These are phyloP conservation scores for Aurelia aurita DNA, from an alignment of 30 jellyfish, hydroid and myxozoan species.

Conservation along the genomic window DNA sequence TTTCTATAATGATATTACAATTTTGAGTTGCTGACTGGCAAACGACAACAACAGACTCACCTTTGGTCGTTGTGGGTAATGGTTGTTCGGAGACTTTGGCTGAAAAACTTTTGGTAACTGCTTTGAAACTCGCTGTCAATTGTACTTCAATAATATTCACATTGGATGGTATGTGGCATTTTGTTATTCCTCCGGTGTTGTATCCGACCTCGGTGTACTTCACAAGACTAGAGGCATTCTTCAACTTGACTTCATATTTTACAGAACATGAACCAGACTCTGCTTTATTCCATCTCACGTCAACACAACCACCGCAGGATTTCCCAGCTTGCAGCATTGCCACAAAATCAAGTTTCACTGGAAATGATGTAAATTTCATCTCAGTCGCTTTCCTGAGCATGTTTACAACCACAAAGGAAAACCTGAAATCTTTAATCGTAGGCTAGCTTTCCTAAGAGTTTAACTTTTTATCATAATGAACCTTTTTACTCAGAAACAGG, in stretches of 20 bases:
- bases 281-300: conserved; percentile 14
- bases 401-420: too few species aligned
- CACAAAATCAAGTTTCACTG: conserved; percentile 5
- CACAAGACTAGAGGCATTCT: conserved; percentile 8
- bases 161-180: conserved; percentile 3
- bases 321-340: conserved; percentile 10
- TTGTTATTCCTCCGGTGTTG: background rate
- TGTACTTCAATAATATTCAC: background rate
- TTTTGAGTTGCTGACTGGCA: too few species aligned
- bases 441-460: too few species aligned
- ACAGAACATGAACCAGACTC: conserved; percentile 40
- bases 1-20: too few species aligned
- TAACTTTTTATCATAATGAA: too few species aligned
- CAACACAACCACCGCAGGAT: background rate
- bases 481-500: too few species aligned
- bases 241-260: conserved; percentile 21
- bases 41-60: too few species aligned
- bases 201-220: conserved; percentile 10
- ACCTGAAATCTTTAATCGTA: too few species aligned
- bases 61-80: too few species aligned
- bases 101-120: too few species aligned
- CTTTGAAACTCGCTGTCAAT: too few species aligned
- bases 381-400: background rate
- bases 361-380: background rate
- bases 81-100: too few species aligned